phyloP scores from a whole-genome alignment of 2,888 invertebrate genomes.

The Chromoteleia sp. region DNA sequence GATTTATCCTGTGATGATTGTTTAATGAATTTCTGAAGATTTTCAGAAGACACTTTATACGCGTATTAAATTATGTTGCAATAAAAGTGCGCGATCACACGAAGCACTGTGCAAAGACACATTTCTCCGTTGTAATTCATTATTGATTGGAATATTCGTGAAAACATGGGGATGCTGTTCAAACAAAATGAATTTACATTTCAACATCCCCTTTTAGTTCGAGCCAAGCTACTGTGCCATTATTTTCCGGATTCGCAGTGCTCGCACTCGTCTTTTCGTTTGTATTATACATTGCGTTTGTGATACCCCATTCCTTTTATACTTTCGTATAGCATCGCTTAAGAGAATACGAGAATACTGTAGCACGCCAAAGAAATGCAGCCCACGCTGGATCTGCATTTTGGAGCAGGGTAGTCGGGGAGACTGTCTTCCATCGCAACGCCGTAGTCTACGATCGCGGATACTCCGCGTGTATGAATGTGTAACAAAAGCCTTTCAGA shows the following conservation, averaged over 20 bases:
- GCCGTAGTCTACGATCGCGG: constrained; percentile 16
- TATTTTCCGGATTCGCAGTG: constrained; percentile 51
- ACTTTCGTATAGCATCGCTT: constrained; percentile 59
- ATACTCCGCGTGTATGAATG: constrained; percentile 18
- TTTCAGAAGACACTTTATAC: background rate
- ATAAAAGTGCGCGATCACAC: constrained; percentile 17
- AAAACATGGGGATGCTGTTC: constrained; percentile 33
- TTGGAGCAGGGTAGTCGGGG: constrained; percentile 41
- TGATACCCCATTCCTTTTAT: constrained; percentile 69
- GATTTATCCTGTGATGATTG: no score
- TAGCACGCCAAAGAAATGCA: constrained; percentile 51
- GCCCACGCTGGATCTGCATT: constrained; percentile 51
- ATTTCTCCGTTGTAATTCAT: constrained; percentile 10
- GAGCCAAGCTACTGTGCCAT: constrained; percentile 40
- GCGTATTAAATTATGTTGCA: background rate
- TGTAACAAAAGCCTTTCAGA: constrained; percentile 50
- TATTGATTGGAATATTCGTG: constrained; percentile 50
- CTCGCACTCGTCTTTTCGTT: constrained; percentile 47
- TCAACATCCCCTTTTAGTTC: constrained; percentile 49
- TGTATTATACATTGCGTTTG: constrained; percentile 60
- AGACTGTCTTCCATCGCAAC: constrained; percentile 24
- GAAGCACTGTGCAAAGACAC: constrained; percentile 5
- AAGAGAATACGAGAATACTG: constrained; percentile 65
- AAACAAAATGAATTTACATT: constrained; percentile 58
- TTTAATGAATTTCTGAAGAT: no score